phyloP scores from a whole-genome alignment of 1,140 invertebrate species.

The Dreissena rostriformis region DNA sequence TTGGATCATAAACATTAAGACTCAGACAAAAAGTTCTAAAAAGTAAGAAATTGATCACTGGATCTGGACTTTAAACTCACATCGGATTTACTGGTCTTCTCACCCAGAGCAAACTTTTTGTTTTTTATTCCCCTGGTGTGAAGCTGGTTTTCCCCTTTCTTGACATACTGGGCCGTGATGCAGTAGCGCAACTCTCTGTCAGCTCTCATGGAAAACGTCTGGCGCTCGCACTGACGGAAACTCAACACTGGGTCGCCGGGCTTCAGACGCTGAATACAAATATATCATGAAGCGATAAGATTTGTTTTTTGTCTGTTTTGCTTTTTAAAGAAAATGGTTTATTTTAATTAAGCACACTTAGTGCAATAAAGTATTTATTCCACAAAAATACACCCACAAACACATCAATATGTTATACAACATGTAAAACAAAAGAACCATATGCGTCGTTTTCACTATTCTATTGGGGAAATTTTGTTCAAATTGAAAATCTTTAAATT shows the following conservation, averaged over 20 bases:
- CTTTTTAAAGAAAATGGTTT: too few relatives aligned
- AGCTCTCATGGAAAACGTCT: conserved; percentile 78
- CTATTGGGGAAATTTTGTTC: too few relatives aligned
- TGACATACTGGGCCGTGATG: conserved; percentile 72
- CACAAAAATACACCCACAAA: too few relatives aligned
- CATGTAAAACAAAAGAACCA: too few relatives aligned
- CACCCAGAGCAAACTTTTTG: conserved; percentile 76
- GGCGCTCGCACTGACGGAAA: conserved; percentile 77
- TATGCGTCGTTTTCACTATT: too few relatives aligned
- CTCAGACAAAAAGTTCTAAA: neutral
- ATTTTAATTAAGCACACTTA: too few relatives aligned
- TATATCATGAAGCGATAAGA: too few relatives aligned
- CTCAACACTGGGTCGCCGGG: conserved; percentile 77
- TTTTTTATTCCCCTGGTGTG: conserved; percentile 70
- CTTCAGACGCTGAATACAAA: conserved; percentile 70
- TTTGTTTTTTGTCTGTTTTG: too few relatives aligned
- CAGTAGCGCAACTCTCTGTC: conserved; percentile 75
- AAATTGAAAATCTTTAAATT: too few relatives aligned
- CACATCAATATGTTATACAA: too few relatives aligned
- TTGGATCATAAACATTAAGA: neutral
- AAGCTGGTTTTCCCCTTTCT: conserved; percentile 59
- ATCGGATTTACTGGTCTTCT: conserved; percentile 75
- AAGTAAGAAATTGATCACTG: neutral
- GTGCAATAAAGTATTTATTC: too few relatives aligned
- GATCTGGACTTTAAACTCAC: conserved; percentile 48